Conservation (phyloP, 2,888 invertebrate genomes). For the Scaptomyza parva region DNA sequence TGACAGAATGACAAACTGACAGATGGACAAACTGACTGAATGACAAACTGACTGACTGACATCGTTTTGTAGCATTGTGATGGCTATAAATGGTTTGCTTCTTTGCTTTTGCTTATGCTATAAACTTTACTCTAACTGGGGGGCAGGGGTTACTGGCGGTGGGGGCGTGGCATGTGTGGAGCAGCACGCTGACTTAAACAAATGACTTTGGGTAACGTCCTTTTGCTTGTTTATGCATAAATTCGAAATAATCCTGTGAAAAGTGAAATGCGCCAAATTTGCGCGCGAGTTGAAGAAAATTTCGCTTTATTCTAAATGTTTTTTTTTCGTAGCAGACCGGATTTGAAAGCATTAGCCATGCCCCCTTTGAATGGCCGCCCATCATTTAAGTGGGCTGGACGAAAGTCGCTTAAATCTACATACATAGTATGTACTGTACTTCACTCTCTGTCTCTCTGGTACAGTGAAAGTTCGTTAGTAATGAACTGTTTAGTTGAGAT, state of each 20-base stretch:
- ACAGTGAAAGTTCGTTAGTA: conserved; percentile 1
- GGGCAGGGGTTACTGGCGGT: conserved; percentile 1
- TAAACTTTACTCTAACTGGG: conserved; percentile 3
- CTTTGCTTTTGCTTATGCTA: conserved; percentile 36
- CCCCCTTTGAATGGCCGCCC: conserved; percentile 3
- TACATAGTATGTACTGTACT: conserved; percentile 9
- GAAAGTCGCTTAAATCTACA: conserved; percentile 25
- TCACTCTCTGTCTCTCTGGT: too few species aligned
- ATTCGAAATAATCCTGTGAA: conserved; percentile 78
- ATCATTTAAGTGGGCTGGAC: conserved; percentile 46
- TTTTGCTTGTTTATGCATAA: conserved; percentile 80
- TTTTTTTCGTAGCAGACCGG: conserved; percentile 57
- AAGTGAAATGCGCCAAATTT: conserved; percentile 79
- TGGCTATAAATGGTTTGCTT: conserved; percentile 75
- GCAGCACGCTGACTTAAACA: conserved; percentile 72
- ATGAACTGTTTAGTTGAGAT: too few species aligned
- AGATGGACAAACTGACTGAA: conserved; percentile 4
- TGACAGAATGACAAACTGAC: conserved; percentile 30
- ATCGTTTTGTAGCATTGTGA: conserved; percentile 54
- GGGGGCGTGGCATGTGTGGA: conserved; percentile 46
- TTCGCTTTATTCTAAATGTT: conserved; percentile 65
- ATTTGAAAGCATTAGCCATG: conserved; percentile 59
- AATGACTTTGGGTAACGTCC: conserved; percentile 80
- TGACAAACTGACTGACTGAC: conserved; percentile 38
- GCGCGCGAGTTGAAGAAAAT: conserved; percentile 58